A percentile compares a stretch with the other conserved stretches of the same genome.
phyloP scores from a whole-genome alignment of 2,797 vertebrate species.

The Chloroceryle inda region DNA sequence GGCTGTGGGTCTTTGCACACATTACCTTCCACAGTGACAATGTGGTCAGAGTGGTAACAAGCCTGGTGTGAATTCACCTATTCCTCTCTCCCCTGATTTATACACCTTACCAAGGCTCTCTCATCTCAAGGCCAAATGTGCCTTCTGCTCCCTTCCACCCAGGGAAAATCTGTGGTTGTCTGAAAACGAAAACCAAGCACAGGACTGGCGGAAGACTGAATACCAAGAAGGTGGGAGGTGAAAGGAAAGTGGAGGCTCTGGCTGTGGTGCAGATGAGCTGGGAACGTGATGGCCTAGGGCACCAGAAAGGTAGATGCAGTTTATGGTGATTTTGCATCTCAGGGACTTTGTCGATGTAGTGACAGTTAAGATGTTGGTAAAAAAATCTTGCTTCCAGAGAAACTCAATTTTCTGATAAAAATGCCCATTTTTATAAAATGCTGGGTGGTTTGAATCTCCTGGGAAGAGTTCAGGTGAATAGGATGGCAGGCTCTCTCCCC shows the following conservation, averaged over 20 bases:
- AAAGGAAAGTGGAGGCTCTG: not conserved
- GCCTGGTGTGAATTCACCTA: not conserved
- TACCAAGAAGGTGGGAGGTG: not conserved
- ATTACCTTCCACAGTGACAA: not conserved
- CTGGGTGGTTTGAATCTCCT: not conserved
- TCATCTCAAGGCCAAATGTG: not conserved
- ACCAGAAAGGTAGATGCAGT: not conserved
- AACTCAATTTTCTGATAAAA: not conserved
- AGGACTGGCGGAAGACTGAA: not conserved
- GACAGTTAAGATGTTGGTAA: not conserved
- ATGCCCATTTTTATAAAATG: not conserved
- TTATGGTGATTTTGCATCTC: not conserved
- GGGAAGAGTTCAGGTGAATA: rapidly evolving
- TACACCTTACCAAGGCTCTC: not conserved
- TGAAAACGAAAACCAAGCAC: not conserved
- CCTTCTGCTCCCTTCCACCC: not conserved
- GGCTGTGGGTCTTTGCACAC: rapidly evolving
- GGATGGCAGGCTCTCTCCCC: rapidly evolving
- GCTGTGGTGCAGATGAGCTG: rapidly evolving
- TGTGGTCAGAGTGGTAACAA: not conserved
- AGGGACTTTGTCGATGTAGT: not conserved
- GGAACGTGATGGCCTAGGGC: not conserved
- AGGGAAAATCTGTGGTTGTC: not conserved
- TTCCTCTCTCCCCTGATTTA: not conserved
- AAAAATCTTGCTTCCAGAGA: not conserved